Evolutionary conservation across 2,113 vertebrate genomes (phyloP).

Genomic region (Fulmarus glacialis): DNA sequence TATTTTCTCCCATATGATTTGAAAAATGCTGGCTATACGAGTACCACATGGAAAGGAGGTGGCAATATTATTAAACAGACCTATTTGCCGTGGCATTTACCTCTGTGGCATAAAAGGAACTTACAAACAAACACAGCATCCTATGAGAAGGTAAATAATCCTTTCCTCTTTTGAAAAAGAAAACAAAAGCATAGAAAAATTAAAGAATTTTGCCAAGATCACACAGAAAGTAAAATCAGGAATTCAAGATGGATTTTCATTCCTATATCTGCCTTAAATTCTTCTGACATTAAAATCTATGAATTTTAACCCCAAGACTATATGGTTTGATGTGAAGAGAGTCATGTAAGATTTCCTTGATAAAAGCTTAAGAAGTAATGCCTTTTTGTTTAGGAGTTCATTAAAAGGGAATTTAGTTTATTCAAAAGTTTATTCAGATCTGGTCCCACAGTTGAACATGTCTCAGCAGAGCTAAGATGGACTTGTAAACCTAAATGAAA

Average conservation of each 20-base stretch:
- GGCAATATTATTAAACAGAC: neutral
- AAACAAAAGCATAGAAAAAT: neutral
- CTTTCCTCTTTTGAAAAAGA: neutral
- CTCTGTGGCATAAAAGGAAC: neutral
- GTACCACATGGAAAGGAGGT: neutral
- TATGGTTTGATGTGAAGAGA: neutral
- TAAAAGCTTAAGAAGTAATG: neutral
- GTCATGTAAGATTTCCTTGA: neutral
- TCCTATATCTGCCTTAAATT: neutral
- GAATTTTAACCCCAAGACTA: neutral
- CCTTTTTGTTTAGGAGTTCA: neutral
- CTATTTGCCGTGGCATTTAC: conserved; percentile 6
- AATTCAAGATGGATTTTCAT: neutral
- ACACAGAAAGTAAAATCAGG: neutral
- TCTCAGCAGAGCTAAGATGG: neutral
- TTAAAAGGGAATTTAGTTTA: neutral
- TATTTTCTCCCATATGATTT: neutral
- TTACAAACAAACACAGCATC: neutral
- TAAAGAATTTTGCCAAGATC: neutral
- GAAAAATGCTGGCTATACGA: neutral
- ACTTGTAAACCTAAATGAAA: neutral
- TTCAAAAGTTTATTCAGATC: neutral
- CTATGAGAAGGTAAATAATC: neutral
- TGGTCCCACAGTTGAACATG: neutral
- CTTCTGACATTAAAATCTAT: neutral